A percentile compares a stretch with the other conserved stretches of the same genome.
These are phyloP conservation scores for Oreochromis aureus DNA, from an alignment of 2,113 vertebrate species.

Conservation along the genomic window DNA sequence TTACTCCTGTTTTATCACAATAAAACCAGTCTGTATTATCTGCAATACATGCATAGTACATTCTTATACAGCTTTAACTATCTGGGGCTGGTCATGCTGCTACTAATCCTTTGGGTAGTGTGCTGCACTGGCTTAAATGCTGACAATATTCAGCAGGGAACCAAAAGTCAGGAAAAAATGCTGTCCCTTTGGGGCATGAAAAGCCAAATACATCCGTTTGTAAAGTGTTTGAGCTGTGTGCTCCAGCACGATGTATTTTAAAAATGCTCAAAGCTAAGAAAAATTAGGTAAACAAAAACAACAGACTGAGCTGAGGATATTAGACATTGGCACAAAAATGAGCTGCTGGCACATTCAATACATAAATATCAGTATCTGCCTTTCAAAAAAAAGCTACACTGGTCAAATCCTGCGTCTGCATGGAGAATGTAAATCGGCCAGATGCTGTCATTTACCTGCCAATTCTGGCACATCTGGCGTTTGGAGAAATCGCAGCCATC, in stretches of 20 bases:
- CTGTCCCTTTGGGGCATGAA: neutral
- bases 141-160: neutral
- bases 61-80: neutral
- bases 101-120: neutral
- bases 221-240: neutral
- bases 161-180: neutral
- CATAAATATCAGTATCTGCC: neutral
- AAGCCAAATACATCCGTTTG: neutral
- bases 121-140: neutral
- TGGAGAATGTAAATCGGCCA: neutral
- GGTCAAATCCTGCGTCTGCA: neutral
- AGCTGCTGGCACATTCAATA: neutral
- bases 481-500: neutral
- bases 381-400: neutral
- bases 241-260: neutral
- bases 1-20: neutral
- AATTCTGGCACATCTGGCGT: constrained; percentile 12
- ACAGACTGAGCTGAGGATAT: neutral
- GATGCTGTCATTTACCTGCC: neutral
- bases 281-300: neutral
- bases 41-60: neutral
- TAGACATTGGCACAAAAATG: neutral
- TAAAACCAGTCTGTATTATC: neutral
- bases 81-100: neutral
- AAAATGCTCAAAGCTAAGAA: neutral